Evolutionary conservation across 1,140 invertebrate species (phyloP), one percentile per base, ranked within the genome.

Genomic region (Lepidurus apus): DNA sequence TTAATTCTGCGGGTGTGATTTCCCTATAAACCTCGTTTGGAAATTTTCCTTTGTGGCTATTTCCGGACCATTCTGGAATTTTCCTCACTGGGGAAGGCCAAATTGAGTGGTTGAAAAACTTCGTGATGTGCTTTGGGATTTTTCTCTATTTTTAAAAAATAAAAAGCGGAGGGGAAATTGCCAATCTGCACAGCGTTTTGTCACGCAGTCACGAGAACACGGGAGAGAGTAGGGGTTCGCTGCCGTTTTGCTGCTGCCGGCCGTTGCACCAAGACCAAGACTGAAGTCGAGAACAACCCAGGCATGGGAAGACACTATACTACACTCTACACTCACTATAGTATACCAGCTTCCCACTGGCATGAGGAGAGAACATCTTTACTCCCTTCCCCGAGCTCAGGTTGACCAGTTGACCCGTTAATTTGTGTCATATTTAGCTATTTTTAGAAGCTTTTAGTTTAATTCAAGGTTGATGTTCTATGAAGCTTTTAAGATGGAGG

Each of bases 181-280:
- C 53, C 7, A 65, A 65, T 65, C 17, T 65, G 53, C 5, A 65
- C 53, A 65, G 53, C 53, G 53, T 34, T 34, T 34, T 34, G 34
- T 34, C 34, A 34, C 34, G 34, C 34, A 34, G 34, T 34, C 34
- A 34, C 34, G 34, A 34, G 34, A 34, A 34, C 34, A 34, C 34
- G 3, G 3, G 34, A 34, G 34, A 34, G 34, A 34, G 34, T 34
- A 34, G 34, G 34, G 34, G 7, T 21, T 21, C 53, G 21, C 53
- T 65, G 53, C 34, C 34, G 34, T 4, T 34, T 34, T 65, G 53
- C 53, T 65, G 17, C 53, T 65, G 53, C 21, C 53, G 53, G 53
- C 53, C 53, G 53, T 65, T 65, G 53, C 53, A 65, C 53, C 53
- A 65, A 65, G 53, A 65, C 53, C 21, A 65, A 13, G 53, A 65